These are phyloP conservation scores for Passerina amoena DNA, from an alignment of 2,113 vertebrate species.

Conservation along the genomic window DNA sequence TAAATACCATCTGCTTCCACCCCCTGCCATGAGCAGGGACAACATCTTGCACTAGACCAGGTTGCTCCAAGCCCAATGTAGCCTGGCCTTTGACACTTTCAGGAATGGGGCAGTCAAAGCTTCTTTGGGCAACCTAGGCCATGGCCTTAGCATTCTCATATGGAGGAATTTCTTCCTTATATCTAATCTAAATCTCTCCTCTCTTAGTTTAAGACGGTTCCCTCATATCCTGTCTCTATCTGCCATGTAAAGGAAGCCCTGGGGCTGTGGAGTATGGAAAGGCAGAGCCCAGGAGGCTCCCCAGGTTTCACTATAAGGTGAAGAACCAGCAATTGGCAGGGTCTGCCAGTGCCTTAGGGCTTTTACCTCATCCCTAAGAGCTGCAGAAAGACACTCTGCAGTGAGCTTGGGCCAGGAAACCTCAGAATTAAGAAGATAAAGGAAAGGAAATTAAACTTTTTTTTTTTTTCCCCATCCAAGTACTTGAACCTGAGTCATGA, in stretches of 20 bases:
- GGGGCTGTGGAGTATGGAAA: background rate
- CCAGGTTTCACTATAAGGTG: fast-evolving
- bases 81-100: background rate
- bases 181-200: background rate
- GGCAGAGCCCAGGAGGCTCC: background rate
- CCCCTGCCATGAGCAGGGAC: background rate
- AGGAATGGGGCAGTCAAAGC: background rate
- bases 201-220: background rate
- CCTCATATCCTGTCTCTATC: background rate
- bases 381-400: fast-evolving
- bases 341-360: background rate
- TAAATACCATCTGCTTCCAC: background rate
- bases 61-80: background rate
- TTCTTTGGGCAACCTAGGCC: background rate
- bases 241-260: background rate
- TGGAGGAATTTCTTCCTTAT: background rate
- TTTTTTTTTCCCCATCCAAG: background rate
- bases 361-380: background rate
- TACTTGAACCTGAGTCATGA: background rate
- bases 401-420: background rate
- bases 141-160: background rate
- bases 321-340: background rate
- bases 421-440: background rate
- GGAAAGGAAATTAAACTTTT: background rate
- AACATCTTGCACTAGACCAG: background rate